phyloP scores from a whole-genome alignment of 1,140 invertebrate genomes.

The Kradibia gibbosae region DNA sequence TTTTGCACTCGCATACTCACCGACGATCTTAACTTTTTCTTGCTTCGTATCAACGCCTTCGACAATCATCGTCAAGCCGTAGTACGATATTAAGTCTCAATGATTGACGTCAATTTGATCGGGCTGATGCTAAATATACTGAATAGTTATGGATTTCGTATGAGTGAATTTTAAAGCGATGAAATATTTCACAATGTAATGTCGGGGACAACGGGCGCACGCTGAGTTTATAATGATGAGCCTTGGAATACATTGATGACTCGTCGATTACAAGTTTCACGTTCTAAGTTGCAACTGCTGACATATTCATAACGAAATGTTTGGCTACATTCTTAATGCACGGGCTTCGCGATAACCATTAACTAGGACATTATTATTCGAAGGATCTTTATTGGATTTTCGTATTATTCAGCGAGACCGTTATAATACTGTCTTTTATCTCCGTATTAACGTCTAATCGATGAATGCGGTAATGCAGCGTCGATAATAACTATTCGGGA shows the following conservation, averaged over 20 bases:
- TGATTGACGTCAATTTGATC: background rate
- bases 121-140: background rate
- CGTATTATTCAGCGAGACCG: too few relatives aligned
- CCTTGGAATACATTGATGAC: constrained; percentile 11
- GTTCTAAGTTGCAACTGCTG: constrained; percentile 3
- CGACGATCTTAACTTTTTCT: background rate
- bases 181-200: background rate
- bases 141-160: background rate
- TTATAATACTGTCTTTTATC: too few relatives aligned
- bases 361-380: background rate
- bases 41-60: background rate
- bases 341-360: background rate
- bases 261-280: background rate
- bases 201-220: background rate
- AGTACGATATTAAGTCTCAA: background rate
- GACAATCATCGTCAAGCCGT: background rate
- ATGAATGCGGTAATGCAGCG: too few relatives aligned
- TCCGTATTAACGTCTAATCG: too few relatives aligned
- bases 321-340: background rate
- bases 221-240: background rate
- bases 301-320: background rate
- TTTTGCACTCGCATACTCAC: background rate
- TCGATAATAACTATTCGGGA: too few relatives aligned
- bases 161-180: background rate
- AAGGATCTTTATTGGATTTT: too few relatives aligned